Base-by-base conservation (phyloP, 2,797 vertebrate species). In the Fundulus diaphanus region DNA sequence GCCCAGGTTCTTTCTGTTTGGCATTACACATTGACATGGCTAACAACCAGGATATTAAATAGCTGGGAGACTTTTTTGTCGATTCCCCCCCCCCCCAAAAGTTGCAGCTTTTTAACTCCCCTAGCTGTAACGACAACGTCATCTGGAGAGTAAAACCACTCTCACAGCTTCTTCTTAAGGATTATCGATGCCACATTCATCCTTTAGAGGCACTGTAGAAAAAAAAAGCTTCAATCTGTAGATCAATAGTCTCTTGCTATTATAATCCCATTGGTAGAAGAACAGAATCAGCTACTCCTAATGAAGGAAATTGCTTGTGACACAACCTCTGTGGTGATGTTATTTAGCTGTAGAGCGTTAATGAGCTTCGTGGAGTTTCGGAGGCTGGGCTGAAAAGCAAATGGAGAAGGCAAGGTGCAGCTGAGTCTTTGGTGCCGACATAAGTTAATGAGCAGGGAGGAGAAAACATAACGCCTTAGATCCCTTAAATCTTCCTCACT, bases 351-450 rank as follows among this genome's bases (percentile, higher is more conserved):
- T 59, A 22, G 42, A 35, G 42, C 57, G 67, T 70, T 15, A n/a
- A 51, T 48, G 18, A 71, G 66, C 40, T 70, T 67, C 0, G 44
- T 74, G 80, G 67, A 76, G 78, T 81, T 81, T 40, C 52, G 68
- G 75, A 83, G 72, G 56, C 65, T 13, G 76, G 84, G 78, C 71
- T 49, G 61, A n/a, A 74, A 78, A 82, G 76, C 2, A 31, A 74
- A 71, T 22, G 51, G 31, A 44, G 80, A 86, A 81, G 70, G 37
- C 61, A 78, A 91, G 82, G 83, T 86, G 85, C 85, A 89, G 85
- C 79, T 74, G 72, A 87, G 87, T 92, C 89, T 93, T 93, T 92
- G 90, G 90, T 92, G 87, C 84, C 86, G 71, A 85, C 79, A 71
- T 77, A 87, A 82, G 72, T 83, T 81, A 72, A 89, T 80, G 66